Conservation (phyloP, 1,140 invertebrate species). For the Littorina saxatilis region DNA sequence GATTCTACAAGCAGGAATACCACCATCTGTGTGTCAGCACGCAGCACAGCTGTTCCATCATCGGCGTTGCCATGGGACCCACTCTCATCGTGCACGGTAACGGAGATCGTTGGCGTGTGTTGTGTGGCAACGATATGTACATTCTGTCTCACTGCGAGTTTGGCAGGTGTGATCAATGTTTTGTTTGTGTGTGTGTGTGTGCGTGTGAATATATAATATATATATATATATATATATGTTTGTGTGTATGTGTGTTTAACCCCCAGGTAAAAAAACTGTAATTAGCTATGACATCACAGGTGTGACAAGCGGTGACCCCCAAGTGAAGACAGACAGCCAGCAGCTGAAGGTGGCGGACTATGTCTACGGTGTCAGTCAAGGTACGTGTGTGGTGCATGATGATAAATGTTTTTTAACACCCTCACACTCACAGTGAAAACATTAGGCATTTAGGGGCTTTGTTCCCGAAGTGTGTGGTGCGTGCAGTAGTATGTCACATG, state of each 20-base stretch:
- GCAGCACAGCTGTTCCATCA: slow-evolving; percentile 39
- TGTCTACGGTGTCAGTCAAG: not conserved
- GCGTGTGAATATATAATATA: not conserved
- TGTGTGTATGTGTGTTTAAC: not conserved
- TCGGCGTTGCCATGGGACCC: slow-evolving; percentile 48
- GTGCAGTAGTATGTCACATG: no score
- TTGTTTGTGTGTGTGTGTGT: not conserved
- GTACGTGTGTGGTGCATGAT: not conserved
- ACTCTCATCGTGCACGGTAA: slow-evolving; percentile 57
- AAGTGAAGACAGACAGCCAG: slow-evolving; percentile 37
- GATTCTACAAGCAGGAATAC: slow-evolving; percentile 50
- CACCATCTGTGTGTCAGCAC: slow-evolving; percentile 34
- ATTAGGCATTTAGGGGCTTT: no score
- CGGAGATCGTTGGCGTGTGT: not conserved
- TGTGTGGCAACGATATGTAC: not conserved
- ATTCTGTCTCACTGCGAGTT: no score
- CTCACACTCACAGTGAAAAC: no score
- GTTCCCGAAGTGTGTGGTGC: slow-evolving; percentile 3
- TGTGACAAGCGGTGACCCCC: not conserved
- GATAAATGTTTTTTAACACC: slow-evolving; percentile 1
- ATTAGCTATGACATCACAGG: not conserved
- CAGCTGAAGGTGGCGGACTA: slow-evolving; percentile 35
- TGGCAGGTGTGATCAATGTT: no score
- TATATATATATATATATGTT: not conserved
- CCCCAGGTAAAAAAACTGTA: not conserved